These are phyloP conservation scores for Pycnonotus jocosus DNA, from an alignment of 2,113 vertebrate species.

Conservation along the genomic window DNA sequence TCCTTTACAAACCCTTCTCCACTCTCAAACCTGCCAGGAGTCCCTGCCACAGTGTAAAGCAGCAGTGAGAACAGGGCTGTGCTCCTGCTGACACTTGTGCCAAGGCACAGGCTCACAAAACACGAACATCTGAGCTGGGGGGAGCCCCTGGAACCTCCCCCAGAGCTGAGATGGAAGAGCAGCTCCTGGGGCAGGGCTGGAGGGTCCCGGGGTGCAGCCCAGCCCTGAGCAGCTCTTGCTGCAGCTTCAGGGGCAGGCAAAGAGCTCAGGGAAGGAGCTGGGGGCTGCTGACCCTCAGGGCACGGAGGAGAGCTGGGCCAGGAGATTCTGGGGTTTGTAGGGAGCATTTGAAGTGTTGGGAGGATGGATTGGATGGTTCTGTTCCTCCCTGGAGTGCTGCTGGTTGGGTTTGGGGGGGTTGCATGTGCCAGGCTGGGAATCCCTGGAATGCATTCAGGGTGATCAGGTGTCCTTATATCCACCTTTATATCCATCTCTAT, in stretches of 20 bases:
- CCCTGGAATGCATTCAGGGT: background rate
- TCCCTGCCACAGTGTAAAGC: fast-evolving
- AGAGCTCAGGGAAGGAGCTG: fast-evolving
- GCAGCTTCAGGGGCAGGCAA: background rate
- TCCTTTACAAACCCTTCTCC: background rate
- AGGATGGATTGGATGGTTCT: background rate
- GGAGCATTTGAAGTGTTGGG: fast-evolving
- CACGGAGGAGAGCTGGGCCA: fast-evolving
- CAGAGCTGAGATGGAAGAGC: background rate
- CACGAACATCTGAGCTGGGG: fast-evolving
- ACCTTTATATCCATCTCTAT: background rate
- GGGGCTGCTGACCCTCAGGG: background rate
- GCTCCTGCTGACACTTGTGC: background rate
- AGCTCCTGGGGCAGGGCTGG: background rate
- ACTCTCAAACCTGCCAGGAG: fast-evolving
- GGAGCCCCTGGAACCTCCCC: fast-evolving
- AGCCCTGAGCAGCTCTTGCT: background rate
- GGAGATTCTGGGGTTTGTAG: fast-evolving
- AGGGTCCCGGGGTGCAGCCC: fast-evolving
- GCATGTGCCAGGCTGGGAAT: fast-evolving
- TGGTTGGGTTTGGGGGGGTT: fast-evolving
- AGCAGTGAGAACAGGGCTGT: fast-evolving
- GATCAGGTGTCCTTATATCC: background rate
- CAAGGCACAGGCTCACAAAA: background rate
- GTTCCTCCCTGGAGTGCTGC: background rate